phyloP scores from a whole-genome alignment of 2,797 vertebrate species.

The Coracias cyanogaster region DNA sequence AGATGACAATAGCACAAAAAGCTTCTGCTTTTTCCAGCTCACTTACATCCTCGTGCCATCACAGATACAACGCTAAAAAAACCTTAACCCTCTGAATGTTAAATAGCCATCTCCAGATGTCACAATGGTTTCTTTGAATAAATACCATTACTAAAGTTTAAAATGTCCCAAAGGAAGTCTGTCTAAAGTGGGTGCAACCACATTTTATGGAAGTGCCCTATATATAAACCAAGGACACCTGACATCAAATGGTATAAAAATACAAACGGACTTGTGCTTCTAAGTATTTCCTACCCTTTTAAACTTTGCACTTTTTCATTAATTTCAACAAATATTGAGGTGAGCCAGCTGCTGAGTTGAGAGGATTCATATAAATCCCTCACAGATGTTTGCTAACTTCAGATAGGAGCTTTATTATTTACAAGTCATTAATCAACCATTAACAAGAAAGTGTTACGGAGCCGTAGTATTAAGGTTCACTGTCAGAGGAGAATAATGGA shows the following conservation, averaged over 20 bases:
- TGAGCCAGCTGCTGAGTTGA: slow-evolving; percentile 66
- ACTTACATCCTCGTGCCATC: background rate
- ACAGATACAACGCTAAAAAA: background rate
- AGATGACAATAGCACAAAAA: background rate
- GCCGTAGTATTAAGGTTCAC: slow-evolving; percentile 33
- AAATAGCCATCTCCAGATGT: background rate
- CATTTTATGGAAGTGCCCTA: background rate
- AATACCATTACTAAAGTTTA: background rate
- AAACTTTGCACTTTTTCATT: slow-evolving; percentile 67
- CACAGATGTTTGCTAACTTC: slow-evolving; percentile 58
- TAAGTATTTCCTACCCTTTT: slow-evolving; percentile 65
- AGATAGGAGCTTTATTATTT: slow-evolving; percentile 66
- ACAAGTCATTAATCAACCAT: slow-evolving; percentile 66
- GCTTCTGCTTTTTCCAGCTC: background rate
- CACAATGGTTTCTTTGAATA: background rate
- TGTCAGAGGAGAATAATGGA: slow-evolving; percentile 49
- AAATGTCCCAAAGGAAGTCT: background rate
- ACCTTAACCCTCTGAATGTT: background rate
- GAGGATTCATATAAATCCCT: slow-evolving; percentile 67
- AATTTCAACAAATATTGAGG: slow-evolving; percentile 66
- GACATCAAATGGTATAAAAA: slow-evolving; percentile 49
- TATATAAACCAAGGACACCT: background rate
- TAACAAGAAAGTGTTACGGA: slow-evolving; percentile 49
- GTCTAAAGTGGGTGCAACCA: background rate
- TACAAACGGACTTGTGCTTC: slow-evolving; percentile 36